phyloP scores from a whole-genome alignment of 2,113 vertebrate genomes.

The Ceyx margarethae region DNA sequence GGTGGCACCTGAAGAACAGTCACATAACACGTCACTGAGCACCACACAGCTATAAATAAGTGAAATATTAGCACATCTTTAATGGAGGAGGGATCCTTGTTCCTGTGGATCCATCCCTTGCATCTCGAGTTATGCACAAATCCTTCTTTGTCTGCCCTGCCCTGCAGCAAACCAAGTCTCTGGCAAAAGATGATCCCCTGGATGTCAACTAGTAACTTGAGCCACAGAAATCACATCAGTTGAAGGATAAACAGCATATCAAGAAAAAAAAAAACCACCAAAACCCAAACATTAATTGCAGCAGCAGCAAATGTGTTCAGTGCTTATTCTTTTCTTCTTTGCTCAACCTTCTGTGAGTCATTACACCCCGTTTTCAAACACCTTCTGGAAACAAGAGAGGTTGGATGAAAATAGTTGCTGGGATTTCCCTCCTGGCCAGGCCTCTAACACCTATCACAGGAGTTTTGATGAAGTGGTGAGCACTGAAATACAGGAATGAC shows the following conservation, averaged over 20 bases:
- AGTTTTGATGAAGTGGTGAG: neutral
- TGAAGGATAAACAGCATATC: neutral
- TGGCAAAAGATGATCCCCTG: neutral
- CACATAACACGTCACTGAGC: neutral
- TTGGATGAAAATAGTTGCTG: neutral
- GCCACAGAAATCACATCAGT: neutral
- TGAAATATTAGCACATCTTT: neutral
- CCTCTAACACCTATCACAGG: neutral
- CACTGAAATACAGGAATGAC: neutral
- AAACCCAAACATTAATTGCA: neutral
- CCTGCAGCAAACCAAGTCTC: neutral
- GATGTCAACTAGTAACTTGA: neutral
- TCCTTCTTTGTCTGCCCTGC: neutral
- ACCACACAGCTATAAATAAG: neutral
- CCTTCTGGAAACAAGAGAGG: neutral
- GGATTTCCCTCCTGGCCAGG: conserved; percentile 18
- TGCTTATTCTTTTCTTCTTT: neutral
- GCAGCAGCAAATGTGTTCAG: neutral
- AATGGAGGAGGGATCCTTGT: neutral
- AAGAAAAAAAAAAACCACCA: neutral
- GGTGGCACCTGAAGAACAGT: neutral
- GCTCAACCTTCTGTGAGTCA: neutral
- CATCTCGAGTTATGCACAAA: neutral
- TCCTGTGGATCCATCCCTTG: neutral
- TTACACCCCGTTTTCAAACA: neutral